Base-by-base conservation (phyloP, 2,113 vertebrate genomes). In the Noctilio leporinus region DNA sequence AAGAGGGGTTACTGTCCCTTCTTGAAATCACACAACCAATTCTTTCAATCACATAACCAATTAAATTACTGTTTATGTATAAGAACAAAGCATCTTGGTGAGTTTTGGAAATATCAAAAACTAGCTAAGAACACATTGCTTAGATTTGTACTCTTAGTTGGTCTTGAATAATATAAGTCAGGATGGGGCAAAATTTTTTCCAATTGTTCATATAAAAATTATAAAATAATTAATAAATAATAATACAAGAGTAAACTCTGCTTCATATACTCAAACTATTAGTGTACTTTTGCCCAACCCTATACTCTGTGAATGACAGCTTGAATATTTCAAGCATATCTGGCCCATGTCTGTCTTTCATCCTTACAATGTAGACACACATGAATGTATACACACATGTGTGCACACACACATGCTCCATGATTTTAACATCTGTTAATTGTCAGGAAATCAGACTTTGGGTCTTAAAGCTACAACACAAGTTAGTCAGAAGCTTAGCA, bases 251-350 rank as follows among this genome's bases (percentile, higher is more conserved):
- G 45, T 73, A 43, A 45, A 73, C 12, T 43, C 40, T 45, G 64
- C 45, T 73, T 73, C 40, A 12, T 1, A 38, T 73, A 45, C 40
- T 73, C 26, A 73, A 73, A 72, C 12, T 43, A 43, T 24, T 38
- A 69, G 35, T 19, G n/a, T 69, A 69, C 65, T 38, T 67, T 67
- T 67, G 16, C 65, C 19, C n/a, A 22, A 43, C 5, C 69, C 69
- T 73, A 40, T 15, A 40, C 47, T 70, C 15, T 59, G 20, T 51
- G 65, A 90, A 91, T 16, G 15, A 28, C 35, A 51, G 15, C 70
- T 95, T 80, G 69, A 84, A 9, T 81, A 92, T 72, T 95, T 76
- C 70, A 93, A 85, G n/a, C 33, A 85, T n/a, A 87, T 64, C 49
- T 84, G 28, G 7, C 51, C 51, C 20, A 43, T 28, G 20, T 69